Evolutionary conservation across 2,797 vertebrate genomes (phyloP).

Genomic region (Graptemys geographica): DNA sequence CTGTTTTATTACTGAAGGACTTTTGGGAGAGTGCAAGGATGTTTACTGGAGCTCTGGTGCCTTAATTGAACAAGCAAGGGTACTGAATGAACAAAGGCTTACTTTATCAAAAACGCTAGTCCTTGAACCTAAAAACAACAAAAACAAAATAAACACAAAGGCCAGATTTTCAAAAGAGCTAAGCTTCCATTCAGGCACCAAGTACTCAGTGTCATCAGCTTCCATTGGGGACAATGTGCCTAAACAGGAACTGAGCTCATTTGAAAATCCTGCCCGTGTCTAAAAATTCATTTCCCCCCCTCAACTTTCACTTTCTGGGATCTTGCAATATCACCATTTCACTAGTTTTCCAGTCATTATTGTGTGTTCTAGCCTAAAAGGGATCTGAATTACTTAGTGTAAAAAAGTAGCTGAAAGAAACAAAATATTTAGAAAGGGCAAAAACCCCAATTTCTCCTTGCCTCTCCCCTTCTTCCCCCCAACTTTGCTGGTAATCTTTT

Average conservation of each 20-base stretch:
- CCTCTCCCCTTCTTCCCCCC: too few relatives aligned
- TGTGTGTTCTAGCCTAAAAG: neutral
- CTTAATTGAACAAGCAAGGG: neutral
- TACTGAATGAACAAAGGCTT: neutral
- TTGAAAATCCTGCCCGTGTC: neutral
- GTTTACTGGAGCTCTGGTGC: neutral
- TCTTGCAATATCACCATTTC: neutral
- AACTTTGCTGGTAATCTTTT: neutral
- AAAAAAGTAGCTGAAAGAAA: neutral
- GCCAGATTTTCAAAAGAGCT: neutral
- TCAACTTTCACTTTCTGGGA: neutral
- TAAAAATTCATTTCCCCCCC: neutral
- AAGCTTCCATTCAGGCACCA: neutral
- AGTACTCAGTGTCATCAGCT: neutral
- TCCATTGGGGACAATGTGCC: neutral
- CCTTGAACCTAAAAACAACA: neutral
- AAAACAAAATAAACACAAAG: neutral
- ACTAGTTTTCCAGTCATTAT: too few relatives aligned
- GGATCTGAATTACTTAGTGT: neutral
- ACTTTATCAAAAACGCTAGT: neutral
- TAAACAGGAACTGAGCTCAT: neutral
- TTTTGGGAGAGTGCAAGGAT: neutral
- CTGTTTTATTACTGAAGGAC: neutral
- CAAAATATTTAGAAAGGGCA: neutral
- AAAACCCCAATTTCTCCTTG: neutral